Evolutionary conservation across 2,113 vertebrate species (phyloP).

Genomic region (Myxocyprinus asiaticus): DNA sequence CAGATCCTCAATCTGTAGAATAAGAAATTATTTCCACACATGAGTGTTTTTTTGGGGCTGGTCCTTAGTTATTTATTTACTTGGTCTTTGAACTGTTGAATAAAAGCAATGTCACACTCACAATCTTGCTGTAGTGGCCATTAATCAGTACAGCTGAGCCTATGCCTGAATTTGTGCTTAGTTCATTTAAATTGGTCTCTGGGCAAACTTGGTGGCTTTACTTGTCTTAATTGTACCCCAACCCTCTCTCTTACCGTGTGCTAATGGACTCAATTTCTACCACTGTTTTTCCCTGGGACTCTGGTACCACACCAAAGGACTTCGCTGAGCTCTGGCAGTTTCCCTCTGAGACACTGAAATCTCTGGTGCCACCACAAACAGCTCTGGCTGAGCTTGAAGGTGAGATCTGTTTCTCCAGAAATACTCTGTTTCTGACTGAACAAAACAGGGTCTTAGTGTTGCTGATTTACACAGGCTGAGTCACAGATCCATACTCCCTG

Average conservation of each 20-base stretch:
- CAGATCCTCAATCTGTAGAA: too few relatives aligned
- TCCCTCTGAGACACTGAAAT: background rate
- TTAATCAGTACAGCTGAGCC: too few relatives aligned
- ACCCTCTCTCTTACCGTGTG: background rate
- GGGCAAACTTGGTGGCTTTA: background rate
- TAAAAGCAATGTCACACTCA: too few relatives aligned
- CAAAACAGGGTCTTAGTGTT: background rate
- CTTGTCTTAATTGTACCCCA: background rate
- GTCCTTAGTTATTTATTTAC: too few relatives aligned
- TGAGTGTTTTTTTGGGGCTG: too few relatives aligned
- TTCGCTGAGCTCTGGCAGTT: background rate
- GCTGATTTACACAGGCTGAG: background rate
- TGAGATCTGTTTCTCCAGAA: background rate
- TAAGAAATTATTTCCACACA: too few relatives aligned
- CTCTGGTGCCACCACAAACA: background rate
- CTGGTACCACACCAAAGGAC: background rate
- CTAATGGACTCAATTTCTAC: background rate
- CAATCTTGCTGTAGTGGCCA: too few relatives aligned
- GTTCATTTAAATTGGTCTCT: too few relatives aligned
- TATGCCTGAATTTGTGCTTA: too few relatives aligned
- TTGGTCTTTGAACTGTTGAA: too few relatives aligned
- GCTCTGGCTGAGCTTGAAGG: too few relatives aligned
- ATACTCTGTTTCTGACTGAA: background rate
- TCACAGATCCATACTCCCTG: conserved; percentile 6
- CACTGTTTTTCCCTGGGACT: background rate